Conservation (phyloP, 2,113 vertebrate species). For the Dinomys branickii region DNA sequence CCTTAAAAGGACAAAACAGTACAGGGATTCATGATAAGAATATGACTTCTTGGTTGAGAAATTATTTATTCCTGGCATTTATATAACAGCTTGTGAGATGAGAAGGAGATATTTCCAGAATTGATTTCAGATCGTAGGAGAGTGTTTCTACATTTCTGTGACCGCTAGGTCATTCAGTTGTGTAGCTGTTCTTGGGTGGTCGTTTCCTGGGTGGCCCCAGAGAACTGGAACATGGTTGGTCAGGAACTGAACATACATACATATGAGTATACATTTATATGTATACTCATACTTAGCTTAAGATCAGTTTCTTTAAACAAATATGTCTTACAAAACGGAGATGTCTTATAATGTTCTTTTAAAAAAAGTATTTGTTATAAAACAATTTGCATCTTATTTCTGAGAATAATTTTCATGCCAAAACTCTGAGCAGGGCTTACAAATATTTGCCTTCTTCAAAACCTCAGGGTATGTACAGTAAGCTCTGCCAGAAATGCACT, state of each 20-base stretch:
- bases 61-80: not conserved
- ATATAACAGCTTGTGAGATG: not conserved
- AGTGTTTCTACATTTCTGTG: constrained; percentile 44
- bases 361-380: not conserved
- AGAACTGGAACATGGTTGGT: not conserved
- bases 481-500: not conserved
- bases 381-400: constrained; percentile 41
- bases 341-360: constrained; percentile 1
- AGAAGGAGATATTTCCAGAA: not conserved
- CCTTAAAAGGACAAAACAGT: not conserved
- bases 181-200: constrained; percentile 14
- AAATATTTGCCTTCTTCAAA: constrained; percentile 31
- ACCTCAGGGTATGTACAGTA: not conserved
- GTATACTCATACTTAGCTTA: not conserved
- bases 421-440: not conserved
- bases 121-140: not conserved
- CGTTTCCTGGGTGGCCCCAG: constrained; percentile 1
- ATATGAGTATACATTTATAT: not conserved
- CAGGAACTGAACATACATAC: not conserved
- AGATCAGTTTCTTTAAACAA: not conserved
- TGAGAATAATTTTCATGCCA: not conserved
- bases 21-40: constrained; percentile 29
- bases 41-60: not conserved
- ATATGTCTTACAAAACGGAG: not conserved
- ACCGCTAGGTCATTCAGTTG: not conserved